Percentiles rank a stretch among this genome's conserved stretches.
Evolutionary conservation across 2,797 vertebrate genomes (phyloP).

Genomic region (Darevskia mixta): DNA sequence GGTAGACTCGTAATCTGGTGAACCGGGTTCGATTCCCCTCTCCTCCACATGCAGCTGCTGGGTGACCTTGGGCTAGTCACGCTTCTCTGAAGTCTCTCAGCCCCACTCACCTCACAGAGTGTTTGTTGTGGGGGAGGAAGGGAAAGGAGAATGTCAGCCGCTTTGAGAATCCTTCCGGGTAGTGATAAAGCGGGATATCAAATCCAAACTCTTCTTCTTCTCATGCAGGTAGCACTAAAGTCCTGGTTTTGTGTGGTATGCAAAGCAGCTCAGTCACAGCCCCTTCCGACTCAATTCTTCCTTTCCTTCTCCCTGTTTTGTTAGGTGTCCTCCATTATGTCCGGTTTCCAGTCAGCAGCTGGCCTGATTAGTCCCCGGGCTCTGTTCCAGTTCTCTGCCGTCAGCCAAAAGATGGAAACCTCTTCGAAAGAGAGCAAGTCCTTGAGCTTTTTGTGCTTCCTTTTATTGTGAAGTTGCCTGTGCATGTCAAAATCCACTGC

Average conservation of each 20-base stretch:
- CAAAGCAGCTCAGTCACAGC: neutral
- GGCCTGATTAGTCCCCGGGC: slow-evolving; percentile 90
- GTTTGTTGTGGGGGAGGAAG: no score
- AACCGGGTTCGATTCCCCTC: no score
- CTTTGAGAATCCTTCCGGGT: no score
- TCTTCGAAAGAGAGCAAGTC: slow-evolving; percentile 84
- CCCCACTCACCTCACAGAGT: no score
- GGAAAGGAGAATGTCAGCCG: no score
- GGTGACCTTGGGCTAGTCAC: no score
- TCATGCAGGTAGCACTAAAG: neutral
- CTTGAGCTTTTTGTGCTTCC: neutral
- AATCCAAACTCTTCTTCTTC: no score
- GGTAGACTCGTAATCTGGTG: no score
- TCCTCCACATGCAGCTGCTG: no score
- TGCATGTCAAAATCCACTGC: slow-evolving; percentile 11
- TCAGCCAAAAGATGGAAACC: slow-evolving; percentile 82
- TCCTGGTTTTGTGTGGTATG: neutral
- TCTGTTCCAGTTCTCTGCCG: slow-evolving; percentile 90
- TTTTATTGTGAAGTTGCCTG: fast-evolving
- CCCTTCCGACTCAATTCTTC: neutral
- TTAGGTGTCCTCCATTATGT: slow-evolving; percentile 78
- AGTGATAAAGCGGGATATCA: no score
- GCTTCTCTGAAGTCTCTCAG: no score
- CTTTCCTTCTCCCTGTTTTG: neutral
- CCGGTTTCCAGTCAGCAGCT: slow-evolving; percentile 78